These are phyloP conservation scores for Rhipidura dahli DNA, from an alignment of 2,113 vertebrate species.

Conservation along the genomic window DNA sequence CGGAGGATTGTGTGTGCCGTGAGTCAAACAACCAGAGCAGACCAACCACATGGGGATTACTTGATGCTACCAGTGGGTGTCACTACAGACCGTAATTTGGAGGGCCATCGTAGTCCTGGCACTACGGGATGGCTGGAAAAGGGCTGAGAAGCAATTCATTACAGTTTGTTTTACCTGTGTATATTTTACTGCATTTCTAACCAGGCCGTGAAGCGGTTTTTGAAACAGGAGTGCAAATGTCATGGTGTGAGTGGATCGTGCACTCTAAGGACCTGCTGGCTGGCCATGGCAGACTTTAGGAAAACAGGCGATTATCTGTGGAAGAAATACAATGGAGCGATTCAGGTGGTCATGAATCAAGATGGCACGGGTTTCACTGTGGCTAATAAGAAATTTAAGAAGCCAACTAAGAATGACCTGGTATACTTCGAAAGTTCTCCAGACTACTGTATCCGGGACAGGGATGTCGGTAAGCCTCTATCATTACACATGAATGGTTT, in stretches of 20 bases:
- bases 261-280: constrained; percentile 92
- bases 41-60: not conserved
- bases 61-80: constrained; percentile 60
- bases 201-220: constrained; percentile 92
- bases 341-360: constrained; percentile 95
- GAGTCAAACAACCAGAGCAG: not conserved
- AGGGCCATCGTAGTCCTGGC: not conserved
- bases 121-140: not conserved
- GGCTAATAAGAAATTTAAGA: constrained; percentile 86
- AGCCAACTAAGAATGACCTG: constrained; percentile 89
- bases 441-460: constrained; percentile 93
- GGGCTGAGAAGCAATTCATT: not conserved
- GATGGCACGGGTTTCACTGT: constrained; percentile 91
- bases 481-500: not conserved
- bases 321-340: constrained; percentile 88
- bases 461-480: constrained; percentile 82
- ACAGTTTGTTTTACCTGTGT: not conserved
- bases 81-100: constrained; percentile 41
- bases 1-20: fast-evolving
- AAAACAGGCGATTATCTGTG: constrained; percentile 90
- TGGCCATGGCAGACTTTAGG: constrained; percentile 92
- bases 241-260: constrained; percentile 97
- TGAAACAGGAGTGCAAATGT: constrained; percentile 95
- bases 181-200: not conserved
- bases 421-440: constrained; percentile 96